phyloP scores from a whole-genome alignment of 2,888 invertebrate species.

The Penaeus monodon region DNA sequence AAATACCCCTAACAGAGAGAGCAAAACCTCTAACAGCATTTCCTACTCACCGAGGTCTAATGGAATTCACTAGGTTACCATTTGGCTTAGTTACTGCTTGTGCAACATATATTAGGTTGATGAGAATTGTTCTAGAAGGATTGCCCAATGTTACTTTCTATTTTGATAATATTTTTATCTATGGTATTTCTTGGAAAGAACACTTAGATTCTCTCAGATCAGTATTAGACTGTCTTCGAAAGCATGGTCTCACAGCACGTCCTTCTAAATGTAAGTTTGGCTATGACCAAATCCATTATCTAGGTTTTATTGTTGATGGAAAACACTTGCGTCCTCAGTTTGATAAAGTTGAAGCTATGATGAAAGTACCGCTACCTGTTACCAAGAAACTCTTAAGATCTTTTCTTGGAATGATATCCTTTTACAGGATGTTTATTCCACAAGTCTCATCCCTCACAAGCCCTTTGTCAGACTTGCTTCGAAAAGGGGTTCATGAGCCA shows the following conservation, averaged over 20 bases:
- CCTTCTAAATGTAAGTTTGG: slow-evolving; percentile 24
- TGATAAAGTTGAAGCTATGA: not conserved
- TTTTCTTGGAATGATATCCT: too few relatives aligned
- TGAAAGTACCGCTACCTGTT: not conserved
- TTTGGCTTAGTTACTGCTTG: not conserved
- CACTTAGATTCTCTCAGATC: not conserved
- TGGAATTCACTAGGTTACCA: slow-evolving; percentile 21
- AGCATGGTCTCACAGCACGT: not conserved
- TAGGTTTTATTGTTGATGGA: not conserved
- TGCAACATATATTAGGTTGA: too few relatives aligned
- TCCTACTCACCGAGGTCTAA: slow-evolving; percentile 22
- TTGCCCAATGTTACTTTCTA: not conserved
- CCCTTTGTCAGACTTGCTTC: too few relatives aligned
- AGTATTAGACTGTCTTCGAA: not conserved
- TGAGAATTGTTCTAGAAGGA: too few relatives aligned
- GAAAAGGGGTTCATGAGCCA: too few relatives aligned
- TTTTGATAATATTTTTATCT: slow-evolving; percentile 19
- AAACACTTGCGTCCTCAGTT: too few relatives aligned
- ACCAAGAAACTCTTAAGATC: not conserved
- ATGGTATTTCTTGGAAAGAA: not conserved
- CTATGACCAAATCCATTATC: not conserved
- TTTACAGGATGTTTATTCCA: too few relatives aligned
- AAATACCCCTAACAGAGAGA: not conserved
- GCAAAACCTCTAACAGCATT: slow-evolving; percentile 1
- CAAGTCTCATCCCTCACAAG: too few relatives aligned